Evolutionary conservation across 2,888 invertebrate genomes (phyloP), one percentile per base, ranked within the genome.

Genomic region (Germaria angustata): DNA sequence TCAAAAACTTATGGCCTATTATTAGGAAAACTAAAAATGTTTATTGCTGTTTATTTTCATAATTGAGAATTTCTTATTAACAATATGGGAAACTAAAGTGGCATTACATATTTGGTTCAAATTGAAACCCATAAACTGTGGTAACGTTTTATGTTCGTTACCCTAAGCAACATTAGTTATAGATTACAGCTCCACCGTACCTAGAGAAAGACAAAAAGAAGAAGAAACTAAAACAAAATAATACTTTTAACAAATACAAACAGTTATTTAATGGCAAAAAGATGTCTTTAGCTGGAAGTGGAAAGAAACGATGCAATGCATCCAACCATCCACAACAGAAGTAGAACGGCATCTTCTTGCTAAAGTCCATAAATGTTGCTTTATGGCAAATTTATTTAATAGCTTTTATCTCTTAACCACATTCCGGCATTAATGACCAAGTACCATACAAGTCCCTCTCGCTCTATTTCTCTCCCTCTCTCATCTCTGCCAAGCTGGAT

Each of bases 311-410:
- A 55, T 28, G 4, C 36, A 24, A 41, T 17, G 4, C 46, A 51
- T 6, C 41, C 6, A 36, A 28, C 17, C 13, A 24, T 11, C 22
- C 28, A 36, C 17, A 51, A 39, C 13, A 51, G 57, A 69, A 55
- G 69, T 63, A 66, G 46, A 65, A 57, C 59, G 51, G 49, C 76
- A 76, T 66, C 53, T 76, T 71, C 34, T 71, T 44, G 66, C 46
- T 61, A 55, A 68, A 77, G 55, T 32, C 81, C 77, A 81, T 77
- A 81, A 81, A 77, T 72, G 81, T 72, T 66, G 46, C 32, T 68
- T 75, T 32, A 17, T 32, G 46, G 46, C 53, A 72, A 66, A 81
- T 72, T 77, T 81, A 81, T 81, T 77, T 34, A 61, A 77, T 77
- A 39, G 65, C 57, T 46, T 44, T 51, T 39, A 69, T 44, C 44